Percentiles rank a stretch among this genome's conserved stretches.
Evolutionary conservation across 2,113 vertebrate genomes (phyloP).

Genomic region (Grallaria varia): DNA sequence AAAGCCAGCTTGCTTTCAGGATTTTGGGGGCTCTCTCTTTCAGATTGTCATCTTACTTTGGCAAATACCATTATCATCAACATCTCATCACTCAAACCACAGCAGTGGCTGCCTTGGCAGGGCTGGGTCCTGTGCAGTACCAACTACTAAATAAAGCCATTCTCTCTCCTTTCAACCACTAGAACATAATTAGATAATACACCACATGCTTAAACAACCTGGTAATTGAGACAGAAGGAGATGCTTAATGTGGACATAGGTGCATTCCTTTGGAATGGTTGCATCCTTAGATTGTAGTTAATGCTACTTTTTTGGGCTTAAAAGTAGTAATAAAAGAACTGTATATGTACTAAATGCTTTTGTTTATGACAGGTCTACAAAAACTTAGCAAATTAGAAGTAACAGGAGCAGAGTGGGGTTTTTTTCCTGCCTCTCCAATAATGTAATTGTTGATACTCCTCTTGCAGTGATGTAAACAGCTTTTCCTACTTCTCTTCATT

Average conservation of each 20-base stretch:
- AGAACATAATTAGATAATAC: neutral
- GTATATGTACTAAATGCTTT: neutral
- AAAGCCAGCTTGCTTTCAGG: neutral
- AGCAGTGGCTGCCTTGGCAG: neutral
- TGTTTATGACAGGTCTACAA: neutral
- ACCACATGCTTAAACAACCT: neutral
- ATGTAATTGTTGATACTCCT: neutral
- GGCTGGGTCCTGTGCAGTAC: accelerated
- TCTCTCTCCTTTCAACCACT: neutral
- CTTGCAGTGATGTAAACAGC: neutral
- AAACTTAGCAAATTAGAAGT: neutral
- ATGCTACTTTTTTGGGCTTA: neutral
- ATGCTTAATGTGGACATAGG: neutral
- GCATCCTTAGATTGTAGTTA: neutral
- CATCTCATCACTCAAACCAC: neutral
- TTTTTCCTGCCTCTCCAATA: neutral
- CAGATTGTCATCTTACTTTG: neutral
- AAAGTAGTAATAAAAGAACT: neutral
- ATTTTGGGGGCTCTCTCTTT: neutral
- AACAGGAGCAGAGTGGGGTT: neutral
- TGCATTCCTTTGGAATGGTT: neutral
- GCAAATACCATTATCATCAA: neutral
- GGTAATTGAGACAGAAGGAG: neutral
- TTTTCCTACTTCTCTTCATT: neutral
- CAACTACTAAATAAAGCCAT: neutral